These are phyloP conservation scores for Apamea monoglypha DNA, from an alignment of 2,888 invertebrate species.

Conservation along the genomic window DNA sequence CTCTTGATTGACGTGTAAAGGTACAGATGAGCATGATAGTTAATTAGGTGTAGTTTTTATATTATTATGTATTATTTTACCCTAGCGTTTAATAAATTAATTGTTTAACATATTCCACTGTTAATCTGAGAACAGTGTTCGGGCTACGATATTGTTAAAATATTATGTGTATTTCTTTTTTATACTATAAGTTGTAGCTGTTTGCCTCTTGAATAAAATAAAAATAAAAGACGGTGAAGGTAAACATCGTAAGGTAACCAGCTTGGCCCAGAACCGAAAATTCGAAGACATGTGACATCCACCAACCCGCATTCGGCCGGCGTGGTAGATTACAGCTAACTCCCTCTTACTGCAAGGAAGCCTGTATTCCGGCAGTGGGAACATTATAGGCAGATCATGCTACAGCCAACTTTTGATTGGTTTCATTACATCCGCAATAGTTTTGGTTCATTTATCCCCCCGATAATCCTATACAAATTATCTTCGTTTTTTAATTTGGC, in stretches of 20 bases:
- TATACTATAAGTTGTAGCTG: too few species aligned
- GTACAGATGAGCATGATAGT: too few species aligned
- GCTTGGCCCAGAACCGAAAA: background rate
- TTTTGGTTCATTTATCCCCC: background rate
- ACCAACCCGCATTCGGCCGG: background rate
- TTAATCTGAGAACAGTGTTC: too few species aligned
- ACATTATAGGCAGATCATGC: background rate
- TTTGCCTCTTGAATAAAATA: too few species aligned
- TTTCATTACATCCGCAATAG: background rate
- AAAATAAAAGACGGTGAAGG: background rate
- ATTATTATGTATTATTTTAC: too few species aligned
- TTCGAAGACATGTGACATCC: background rate
- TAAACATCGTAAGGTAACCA: background rate
- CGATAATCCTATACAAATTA: background rate
- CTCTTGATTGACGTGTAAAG: too few species aligned
- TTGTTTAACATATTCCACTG: too few species aligned
- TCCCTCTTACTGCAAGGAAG: background rate
- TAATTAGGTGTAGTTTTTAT: too few species aligned
- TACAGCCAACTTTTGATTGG: background rate
- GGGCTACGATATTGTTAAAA: too few species aligned
- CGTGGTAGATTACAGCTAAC: background rate
- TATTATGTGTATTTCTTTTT: too few species aligned
- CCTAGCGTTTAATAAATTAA: too few species aligned
- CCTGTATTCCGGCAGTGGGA: background rate
- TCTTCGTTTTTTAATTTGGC: background rate